A percentile compares a stretch with the other conserved stretches of the same genome.
Conservation (phyloP, 2,113 vertebrate species). For the Dipodomys merriami region DNA sequence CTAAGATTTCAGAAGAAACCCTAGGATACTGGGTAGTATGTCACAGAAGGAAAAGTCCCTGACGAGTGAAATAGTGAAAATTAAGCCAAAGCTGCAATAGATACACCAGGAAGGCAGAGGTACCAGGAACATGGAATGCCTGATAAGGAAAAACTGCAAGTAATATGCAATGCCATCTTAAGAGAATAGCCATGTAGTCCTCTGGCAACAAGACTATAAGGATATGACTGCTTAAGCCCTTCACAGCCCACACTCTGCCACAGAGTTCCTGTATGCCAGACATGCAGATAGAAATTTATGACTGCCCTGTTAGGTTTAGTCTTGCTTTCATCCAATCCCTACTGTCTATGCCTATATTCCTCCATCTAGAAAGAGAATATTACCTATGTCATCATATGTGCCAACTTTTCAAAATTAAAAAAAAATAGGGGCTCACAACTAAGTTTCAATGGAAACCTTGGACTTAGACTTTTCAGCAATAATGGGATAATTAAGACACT, state of each 20-base stretch:
- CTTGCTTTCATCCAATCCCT: too few relatives aligned
- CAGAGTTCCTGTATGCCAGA: neutral
- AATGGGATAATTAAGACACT: neutral
- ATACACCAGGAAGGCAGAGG: neutral
- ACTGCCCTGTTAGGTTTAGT: too few relatives aligned
- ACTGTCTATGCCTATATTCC: too few relatives aligned
- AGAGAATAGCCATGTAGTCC: neutral
- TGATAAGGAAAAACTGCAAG: neutral
- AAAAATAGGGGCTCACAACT: neutral
- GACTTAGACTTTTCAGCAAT: neutral
- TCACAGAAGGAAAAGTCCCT: neutral
- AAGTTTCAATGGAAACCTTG: neutral
- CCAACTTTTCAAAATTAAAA: too few relatives aligned
- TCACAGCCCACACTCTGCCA: neutral
- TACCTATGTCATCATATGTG: neutral
- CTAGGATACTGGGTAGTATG: too few relatives aligned
- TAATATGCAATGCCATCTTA: neutral
- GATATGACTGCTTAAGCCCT: too few relatives aligned
- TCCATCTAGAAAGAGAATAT: neutral
- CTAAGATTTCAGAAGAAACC: too few relatives aligned
- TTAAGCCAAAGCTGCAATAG: neutral
- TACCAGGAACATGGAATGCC: neutral
- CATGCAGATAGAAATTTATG: neutral
- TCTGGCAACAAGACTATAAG: too few relatives aligned
- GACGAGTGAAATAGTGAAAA: too few relatives aligned